Base-by-base conservation (phyloP, 2,888 invertebrate species). In the Ornithoptera alexandrae region DNA sequence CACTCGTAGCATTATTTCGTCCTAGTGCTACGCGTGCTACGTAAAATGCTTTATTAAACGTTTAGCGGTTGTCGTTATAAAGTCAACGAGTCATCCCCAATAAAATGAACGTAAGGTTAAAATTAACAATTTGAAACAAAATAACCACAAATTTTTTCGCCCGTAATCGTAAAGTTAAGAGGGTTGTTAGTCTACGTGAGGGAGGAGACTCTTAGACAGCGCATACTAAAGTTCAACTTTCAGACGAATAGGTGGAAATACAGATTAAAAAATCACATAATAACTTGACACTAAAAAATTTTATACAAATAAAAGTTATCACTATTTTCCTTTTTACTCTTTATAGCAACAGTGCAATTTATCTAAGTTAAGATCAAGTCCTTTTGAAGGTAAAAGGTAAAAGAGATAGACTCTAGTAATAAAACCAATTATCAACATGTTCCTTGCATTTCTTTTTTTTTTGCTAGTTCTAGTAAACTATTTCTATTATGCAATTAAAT, bases 91-190 rank as follows among this genome's bases (percentile, higher is more conserved):
- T 24, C 58, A 20, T 42, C 58, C 58, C 39, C 18, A 17, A 39
- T 17, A 42, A 66, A 59, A n/a, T 22, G 36, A 50, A 46, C 39
- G 57, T 7, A 18, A 59, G 30, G 42, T 46, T 50, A n/a, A 50
- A 60, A 50, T 36, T 24, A 30, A 15, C 53, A 63, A 8, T 63
- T 60, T 50, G 12, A n/a, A 15, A 20, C 22, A 50, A 66, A 66
- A 65, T 59, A 59, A 66, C 59, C 65, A 66, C 65, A 30, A 60
- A 66, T 46, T 60, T 10, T 36, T 60, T 50, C 17, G 10, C 22
- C n/a, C 59, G n/a, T 46, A 59, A 65, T 46, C 46, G 50, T 66
- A 60, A 66, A 65, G 15, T 50, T 46, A n/a, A 30, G n/a, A 20
- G 59, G 59, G 59, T 66, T 60, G 42, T 66, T 60, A 46, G 22